Evolutionary conservation across 2,888 invertebrate species (phyloP).

Genomic region (Taphrorychus bicolor): DNA sequence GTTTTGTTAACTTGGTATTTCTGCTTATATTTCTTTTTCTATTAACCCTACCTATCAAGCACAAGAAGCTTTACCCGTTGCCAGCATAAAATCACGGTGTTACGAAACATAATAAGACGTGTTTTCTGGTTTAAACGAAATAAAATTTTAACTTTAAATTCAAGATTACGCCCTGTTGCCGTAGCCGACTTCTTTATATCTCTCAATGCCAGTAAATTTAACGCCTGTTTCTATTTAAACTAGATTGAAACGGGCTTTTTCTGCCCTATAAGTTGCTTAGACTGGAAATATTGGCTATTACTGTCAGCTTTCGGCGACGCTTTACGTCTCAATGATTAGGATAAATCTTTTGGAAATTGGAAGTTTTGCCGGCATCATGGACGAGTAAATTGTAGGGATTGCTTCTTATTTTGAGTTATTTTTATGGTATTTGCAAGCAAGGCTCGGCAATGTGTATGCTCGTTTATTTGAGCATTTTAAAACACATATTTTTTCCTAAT

Average conservation of each 20-base stretch:
- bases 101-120: slow-evolving; percentile 2
- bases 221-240: slow-evolving; percentile 39
- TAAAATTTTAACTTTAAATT: slow-evolving; percentile 16
- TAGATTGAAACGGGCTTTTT: slow-evolving; percentile 37
- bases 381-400: neutral
- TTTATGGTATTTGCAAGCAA: too few relatives aligned
- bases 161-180: slow-evolving; percentile 11
- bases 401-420: neutral
- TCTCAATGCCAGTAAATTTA: slow-evolving; percentile 32
- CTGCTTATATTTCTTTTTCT: too few relatives aligned
- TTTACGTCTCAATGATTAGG: slow-evolving; percentile 39
- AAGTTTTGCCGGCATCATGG: neutral
- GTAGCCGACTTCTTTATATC: slow-evolving; percentile 20
- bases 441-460: too few relatives aligned
- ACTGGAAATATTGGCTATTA: slow-evolving; percentile 44
- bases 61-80: too few relatives aligned
- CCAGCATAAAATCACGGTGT: neutral
- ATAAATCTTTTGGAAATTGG: slow-evolving; percentile 32
- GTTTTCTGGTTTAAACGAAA: neutral
- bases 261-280: slow-evolving; percentile 39
- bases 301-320: slow-evolving; percentile 40
- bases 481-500: too few relatives aligned
- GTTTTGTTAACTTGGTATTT: neutral
- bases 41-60: too few relatives aligned
- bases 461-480: too few relatives aligned